Conservation (phyloP, 2,888 invertebrate genomes). For the Dynastes grantii region DNA sequence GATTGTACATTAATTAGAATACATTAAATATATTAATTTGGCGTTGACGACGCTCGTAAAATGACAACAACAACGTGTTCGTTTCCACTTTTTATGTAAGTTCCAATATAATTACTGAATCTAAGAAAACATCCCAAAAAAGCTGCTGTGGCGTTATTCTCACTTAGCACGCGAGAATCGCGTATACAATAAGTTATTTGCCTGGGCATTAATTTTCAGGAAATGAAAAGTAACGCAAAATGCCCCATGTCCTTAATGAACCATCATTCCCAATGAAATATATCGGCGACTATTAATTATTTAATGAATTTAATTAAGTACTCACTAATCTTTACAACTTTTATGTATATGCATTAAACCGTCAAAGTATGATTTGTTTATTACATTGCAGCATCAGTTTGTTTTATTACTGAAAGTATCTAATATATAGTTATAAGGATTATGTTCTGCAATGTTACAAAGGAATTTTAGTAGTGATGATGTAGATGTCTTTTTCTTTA, state of each 20-base stretch:
- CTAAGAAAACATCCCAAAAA: slow-evolving; percentile 18
- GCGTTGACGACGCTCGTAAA: slow-evolving; percentile 35
- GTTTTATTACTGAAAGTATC: too few species aligned
- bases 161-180: slow-evolving; percentile 25
- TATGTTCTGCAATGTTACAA: too few species aligned
- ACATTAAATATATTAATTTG: slow-evolving; percentile 37
- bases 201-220: slow-evolving; percentile 30
- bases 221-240: slow-evolving; percentile 41
- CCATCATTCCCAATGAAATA: slow-evolving; percentile 30
- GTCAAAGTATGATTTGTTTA: slow-evolving; percentile 32
- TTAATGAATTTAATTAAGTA: slow-evolving; percentile 52
- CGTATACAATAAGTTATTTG: slow-evolving; percentile 26
- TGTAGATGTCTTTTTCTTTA: too few species aligned
- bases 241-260: slow-evolving; percentile 33
- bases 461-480: too few species aligned
- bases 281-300: slow-evolving; percentile 46
- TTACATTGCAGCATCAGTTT: neutral
- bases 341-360: slow-evolving; percentile 40
- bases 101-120: slow-evolving; percentile 36
- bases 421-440: too few species aligned
- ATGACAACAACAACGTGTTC: slow-evolving; percentile 28
- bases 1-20: slow-evolving; percentile 39
- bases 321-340: slow-evolving; percentile 48
- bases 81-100: slow-evolving; percentile 32
- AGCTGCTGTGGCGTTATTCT: slow-evolving; percentile 34